These are phyloP conservation scores for Anthonomus grandis DNA, from an alignment of 1,140 invertebrate species.

Conservation along the genomic window DNA sequence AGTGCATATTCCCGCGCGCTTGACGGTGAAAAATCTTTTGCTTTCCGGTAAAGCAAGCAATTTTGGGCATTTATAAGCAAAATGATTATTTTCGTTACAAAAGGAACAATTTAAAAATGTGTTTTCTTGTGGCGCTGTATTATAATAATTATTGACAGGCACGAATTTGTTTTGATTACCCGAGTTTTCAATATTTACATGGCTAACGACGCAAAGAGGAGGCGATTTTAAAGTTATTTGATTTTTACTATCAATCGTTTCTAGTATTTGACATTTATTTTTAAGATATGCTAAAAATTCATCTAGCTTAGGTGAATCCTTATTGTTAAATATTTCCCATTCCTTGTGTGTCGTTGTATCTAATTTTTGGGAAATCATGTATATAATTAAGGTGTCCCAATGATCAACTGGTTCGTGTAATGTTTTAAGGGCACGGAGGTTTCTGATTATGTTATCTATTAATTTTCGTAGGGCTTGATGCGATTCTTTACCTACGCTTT, in stretches of 20 bases:
- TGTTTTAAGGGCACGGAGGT: slow-evolving; percentile 30
- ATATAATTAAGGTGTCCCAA: slow-evolving; percentile 36
- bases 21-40: too few species aligned
- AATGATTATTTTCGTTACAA: too few species aligned
- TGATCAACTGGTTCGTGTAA: slow-evolving; percentile 33
- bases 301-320: slow-evolving; percentile 13
- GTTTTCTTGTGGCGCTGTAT: too few species aligned
- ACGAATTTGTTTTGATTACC: too few species aligned
- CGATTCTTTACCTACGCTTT: slow-evolving; percentile 22
- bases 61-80: too few species aligned
- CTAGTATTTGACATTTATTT: slow-evolving; percentile 15
- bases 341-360: slow-evolving; percentile 7
- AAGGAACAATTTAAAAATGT: too few species aligned
- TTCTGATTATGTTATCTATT: slow-evolving; percentile 18
- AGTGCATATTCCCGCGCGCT: too few species aligned
- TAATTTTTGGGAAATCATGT: slow-evolving; percentile 19
- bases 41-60: too few species aligned
- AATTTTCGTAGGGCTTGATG: slow-evolving; percentile 27
- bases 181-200: too few species aligned
- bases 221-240: too few species aligned
- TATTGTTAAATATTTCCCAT: slow-evolving; percentile 18
- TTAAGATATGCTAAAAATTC: slow-evolving; percentile 16
- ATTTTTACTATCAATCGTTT: slow-evolving; percentile 1
- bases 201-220: too few species aligned
- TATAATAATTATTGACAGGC: too few species aligned